Evolutionary conservation across 2,888 invertebrate species (phyloP).

Genomic region (Podabrus alpinus): DNA sequence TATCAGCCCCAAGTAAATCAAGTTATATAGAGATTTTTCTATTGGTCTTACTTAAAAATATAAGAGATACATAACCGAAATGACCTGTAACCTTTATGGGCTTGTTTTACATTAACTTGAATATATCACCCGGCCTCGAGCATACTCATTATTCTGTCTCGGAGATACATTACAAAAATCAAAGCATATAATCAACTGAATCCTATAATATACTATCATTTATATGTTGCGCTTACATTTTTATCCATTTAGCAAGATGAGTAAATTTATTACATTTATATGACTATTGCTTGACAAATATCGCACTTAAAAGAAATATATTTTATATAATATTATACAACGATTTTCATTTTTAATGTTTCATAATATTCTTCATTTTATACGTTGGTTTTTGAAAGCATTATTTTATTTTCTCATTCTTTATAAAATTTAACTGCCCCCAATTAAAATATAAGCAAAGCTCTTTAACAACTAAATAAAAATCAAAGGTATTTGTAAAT

Average conservation of each 20-base stretch:
- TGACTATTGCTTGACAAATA: neutral
- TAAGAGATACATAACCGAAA: conserved; percentile 10
- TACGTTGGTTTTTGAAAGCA: neutral
- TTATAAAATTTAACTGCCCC: neutral
- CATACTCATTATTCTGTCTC: conserved; percentile 53
- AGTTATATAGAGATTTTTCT: neutral
- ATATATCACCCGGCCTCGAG: conserved; percentile 52
- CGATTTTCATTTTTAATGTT: neutral
- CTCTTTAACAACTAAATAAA: neutral
- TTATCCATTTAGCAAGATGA: conserved; percentile 20
- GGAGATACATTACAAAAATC: conserved; percentile 55
- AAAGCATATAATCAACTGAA: conserved; percentile 51
- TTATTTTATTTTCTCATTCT: neutral
- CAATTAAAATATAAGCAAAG: neutral
- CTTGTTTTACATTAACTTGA: conserved; percentile 34
- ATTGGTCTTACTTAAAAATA: conserved; percentile 3
- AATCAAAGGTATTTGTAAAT: neutral
- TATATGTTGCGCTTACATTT: conserved; percentile 22
- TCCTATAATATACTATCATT: conserved; percentile 44
- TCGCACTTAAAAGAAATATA: neutral
- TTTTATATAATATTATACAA: no score
- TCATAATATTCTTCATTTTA: neutral
- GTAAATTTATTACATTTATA: neutral
- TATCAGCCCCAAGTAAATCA: conserved; percentile 3
- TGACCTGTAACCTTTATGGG: conserved; percentile 28